Evolutionary conservation across 1,140 invertebrate genomes (phyloP), one percentile per base, ranked within the genome.

Genomic region (Drosophila persimilis): DNA sequence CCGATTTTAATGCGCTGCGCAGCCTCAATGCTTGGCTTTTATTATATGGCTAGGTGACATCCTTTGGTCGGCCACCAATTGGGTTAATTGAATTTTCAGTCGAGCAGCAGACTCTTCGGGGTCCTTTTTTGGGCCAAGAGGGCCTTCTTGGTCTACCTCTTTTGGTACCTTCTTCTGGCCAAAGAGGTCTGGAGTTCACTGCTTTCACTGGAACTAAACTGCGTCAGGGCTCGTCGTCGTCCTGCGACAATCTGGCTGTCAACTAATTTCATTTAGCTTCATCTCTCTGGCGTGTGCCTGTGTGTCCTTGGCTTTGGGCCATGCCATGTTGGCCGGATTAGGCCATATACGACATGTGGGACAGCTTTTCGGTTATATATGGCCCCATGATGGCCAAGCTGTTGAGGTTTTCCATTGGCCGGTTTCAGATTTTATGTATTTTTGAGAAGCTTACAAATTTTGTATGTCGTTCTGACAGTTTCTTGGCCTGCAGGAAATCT

Each of bases 21-120:
- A 46, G 22, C 62, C 43, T 51, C 39, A 47, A 44, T 54, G 63
- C 59, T 79, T 59, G 53, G 45, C 46, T 54, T 74, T 74, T 63
- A 55, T 55, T 39, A 41, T 63, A 58, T 50, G 60, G 44, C 48
- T 61, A 43, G 56, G 54, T 69, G 56, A 47, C 48, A 44, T 52
- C 13, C 17, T 48, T 46, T 61, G 47, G 60, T 24, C 44, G 55
- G 61, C 50, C 45, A 56, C 51, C 81, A 77, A 77, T 86, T 77
- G 73, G 64, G 77, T 80, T 85, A 85, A 86, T 85, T 86, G 69
- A 85, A 85, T 77, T 86, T 85, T 60, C 54, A 80, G 73, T 77
- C 56, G 39, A 80, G 64, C 60, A 61, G 15, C 41, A 64, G 29
- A 22, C 11, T 15, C 22, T 20, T 26, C 47, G 9, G 39, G 29